Evolutionary conservation across 2,888 invertebrate genomes (phyloP), one percentile per base, ranked within the genome.

Genomic region (Agapostemon virescens): DNA sequence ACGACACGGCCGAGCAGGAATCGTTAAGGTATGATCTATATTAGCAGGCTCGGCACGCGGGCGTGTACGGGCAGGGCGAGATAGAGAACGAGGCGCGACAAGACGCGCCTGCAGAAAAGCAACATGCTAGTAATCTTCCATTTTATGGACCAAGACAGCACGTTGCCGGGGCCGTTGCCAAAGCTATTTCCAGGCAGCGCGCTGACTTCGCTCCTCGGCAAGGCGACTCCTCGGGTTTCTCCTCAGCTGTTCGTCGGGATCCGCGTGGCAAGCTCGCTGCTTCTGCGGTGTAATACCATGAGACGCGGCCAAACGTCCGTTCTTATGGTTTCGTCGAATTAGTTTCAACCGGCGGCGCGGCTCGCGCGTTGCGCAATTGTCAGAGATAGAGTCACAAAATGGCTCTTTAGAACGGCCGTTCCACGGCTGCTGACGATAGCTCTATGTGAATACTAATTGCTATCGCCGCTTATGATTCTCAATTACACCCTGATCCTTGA

Each of bases 111-210:
- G 79, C 70, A 66, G 84, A 84, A 84, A 85, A 82, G 84, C 84
- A 85, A 85, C 79, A 85, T 78, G 75, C 78, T 77, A 84, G 84
- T 75, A 81, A 85, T 85, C 84, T 84, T 71, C 79, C 84, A 76
- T 83, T 85, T 85, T 84, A 84, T 84, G 85, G 79, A 77, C 45
- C 77, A 85, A 81, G 84, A 84, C 82, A 79, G 79, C 75, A 74
- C 77, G 78, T 69, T 77, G 68, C 66, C 69, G 61, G 63, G 38
- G 49, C 75, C 74, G 84, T 74, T 85, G 85, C 85, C 85, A 85
- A 84, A 82, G 80, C 84, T 85, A 85, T 85, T 85, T 85, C 85
- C 80, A 82, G 82, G 84, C 81, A 40, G 55, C 83, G 36, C 63
- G 70, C 80, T 74, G 77, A 74, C 74, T 80, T 68, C 36, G 72